A percentile compares a stretch with the other conserved stretches of the same genome.
phyloP scores from a whole-genome alignment of 1,140 invertebrate species.

The Megathymus violae region DNA sequence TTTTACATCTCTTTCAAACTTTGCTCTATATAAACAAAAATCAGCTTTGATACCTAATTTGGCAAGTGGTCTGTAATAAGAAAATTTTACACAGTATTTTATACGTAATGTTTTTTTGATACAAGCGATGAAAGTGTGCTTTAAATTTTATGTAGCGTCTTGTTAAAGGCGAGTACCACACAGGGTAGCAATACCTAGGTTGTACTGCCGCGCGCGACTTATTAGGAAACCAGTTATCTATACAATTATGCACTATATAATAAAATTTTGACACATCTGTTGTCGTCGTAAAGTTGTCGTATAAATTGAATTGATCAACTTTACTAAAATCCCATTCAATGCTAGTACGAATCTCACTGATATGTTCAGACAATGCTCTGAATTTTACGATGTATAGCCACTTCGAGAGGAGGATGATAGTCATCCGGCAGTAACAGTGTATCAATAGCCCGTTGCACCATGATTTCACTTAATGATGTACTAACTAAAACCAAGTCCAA shows the following conservation, averaged over 20 bases:
- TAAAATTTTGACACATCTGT: constrained; percentile 1
- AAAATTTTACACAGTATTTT: constrained; percentile 16
- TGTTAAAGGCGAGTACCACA: constrained; percentile 12
- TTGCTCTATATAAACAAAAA: background rate
- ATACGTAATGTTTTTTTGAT: background rate
- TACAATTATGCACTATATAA: background rate
- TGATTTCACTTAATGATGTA: background rate
- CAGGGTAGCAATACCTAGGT: constrained; percentile 9
- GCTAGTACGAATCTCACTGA: too few relatives aligned
- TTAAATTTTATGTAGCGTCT: constrained; percentile 25
- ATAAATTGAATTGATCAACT: too few relatives aligned
- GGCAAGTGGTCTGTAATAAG: constrained; percentile 9
- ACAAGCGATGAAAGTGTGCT: constrained; percentile 8
- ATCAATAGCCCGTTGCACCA: too few relatives aligned
- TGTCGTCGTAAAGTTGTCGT: too few relatives aligned
- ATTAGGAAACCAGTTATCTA: constrained; percentile 10
- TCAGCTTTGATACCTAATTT: constrained; percentile 12
- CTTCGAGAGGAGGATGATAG: too few relatives aligned
- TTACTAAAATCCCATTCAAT: too few relatives aligned
- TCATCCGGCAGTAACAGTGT: too few relatives aligned
- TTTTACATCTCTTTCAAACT: background rate
- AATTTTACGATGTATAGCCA: too few relatives aligned
- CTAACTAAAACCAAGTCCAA: constrained; percentile 6
- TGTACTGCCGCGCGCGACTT: constrained; percentile 3
- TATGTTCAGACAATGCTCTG: too few relatives aligned